Evolutionary conservation across 2,797 vertebrate genomes (phyloP).

Genomic region (Eremophila alpestris): DNA sequence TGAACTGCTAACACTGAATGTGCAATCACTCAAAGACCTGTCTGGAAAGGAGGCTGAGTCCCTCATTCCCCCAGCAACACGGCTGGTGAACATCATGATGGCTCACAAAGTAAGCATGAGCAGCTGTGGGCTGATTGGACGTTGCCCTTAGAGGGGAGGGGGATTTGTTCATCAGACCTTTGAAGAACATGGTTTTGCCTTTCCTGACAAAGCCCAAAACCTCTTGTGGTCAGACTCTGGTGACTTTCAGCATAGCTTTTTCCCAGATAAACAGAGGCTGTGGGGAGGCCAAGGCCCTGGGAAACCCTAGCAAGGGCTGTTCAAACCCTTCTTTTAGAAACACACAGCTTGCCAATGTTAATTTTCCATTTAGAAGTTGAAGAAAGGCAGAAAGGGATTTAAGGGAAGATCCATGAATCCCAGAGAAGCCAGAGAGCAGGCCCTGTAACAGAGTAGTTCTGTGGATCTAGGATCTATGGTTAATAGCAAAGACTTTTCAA

Average conservation of each 20-base stretch:
- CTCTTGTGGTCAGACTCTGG: conserved; percentile 14
- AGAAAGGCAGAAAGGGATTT: not conserved
- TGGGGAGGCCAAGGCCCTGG: not conserved
- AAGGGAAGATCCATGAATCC: not conserved
- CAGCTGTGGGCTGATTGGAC: not conserved
- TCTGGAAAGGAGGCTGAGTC: conserved; percentile 57
- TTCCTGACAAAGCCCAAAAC: not conserved
- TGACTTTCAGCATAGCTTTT: conserved; percentile 17
- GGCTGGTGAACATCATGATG: conserved; percentile 52
- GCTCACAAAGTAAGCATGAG: conserved; percentile 68
- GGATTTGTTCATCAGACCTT: not conserved
- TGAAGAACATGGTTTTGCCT: not conserved
- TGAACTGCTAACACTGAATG: conserved; percentile 71
- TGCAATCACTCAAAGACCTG: conserved; percentile 70
- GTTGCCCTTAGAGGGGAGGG: not conserved
- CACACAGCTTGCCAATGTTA: not conserved
- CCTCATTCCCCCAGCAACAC: conserved; percentile 13
- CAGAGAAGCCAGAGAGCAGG: not conserved
- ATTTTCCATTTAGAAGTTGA: not conserved
- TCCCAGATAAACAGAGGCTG: conserved; percentile 35
- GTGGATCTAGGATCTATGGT: not conserved
- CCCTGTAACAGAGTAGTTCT: not conserved
- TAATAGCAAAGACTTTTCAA: not conserved
- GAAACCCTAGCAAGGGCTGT: not conserved
- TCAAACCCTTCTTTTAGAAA: conserved; percentile 32